Conservation (phyloP, 2,797 vertebrate species). For the Leptatherina wallacei region DNA sequence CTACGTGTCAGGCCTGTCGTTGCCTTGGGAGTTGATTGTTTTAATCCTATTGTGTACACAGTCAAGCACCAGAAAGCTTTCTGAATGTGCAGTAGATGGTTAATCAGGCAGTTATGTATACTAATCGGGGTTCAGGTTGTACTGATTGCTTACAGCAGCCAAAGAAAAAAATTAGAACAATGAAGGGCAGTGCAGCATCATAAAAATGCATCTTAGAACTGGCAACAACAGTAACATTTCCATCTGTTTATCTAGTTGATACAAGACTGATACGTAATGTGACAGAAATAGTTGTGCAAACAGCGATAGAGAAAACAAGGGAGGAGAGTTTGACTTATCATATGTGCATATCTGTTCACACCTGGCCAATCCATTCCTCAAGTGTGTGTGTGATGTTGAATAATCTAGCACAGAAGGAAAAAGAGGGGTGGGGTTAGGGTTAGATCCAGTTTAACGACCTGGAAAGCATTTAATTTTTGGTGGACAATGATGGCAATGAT, state of each 20-base stretch:
- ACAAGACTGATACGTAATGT: neutral
- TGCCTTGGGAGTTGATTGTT: slow-evolving; percentile 38
- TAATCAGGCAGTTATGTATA: slow-evolving; percentile 18
- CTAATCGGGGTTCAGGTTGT: slow-evolving; percentile 18
- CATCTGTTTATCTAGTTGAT: slow-evolving; percentile 8
- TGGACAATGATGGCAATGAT: neutral
- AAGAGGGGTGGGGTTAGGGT: neutral
- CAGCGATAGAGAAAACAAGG: neutral
- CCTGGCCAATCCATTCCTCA: neutral
- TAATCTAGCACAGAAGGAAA: neutral
- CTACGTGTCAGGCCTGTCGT: slow-evolving; percentile 51
- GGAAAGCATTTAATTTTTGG: neutral
- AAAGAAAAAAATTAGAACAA: neutral
- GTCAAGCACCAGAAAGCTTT: slow-evolving; percentile 17
- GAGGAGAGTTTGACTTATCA: neutral
- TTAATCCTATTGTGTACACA: slow-evolving; percentile 38
- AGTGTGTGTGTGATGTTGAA: neutral
- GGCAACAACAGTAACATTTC: neutral
- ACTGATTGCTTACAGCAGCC: neutral
- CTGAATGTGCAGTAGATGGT: slow-evolving; percentile 2
- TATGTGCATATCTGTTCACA: neutral
- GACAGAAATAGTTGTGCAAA: neutral
- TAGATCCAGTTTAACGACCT: neutral
- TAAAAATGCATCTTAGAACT: neutral
- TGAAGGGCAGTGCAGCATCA: slow-evolving; percentile 5